phyloP scores from a whole-genome alignment of 2,113 vertebrate species.

The Irena cyanogastra region DNA sequence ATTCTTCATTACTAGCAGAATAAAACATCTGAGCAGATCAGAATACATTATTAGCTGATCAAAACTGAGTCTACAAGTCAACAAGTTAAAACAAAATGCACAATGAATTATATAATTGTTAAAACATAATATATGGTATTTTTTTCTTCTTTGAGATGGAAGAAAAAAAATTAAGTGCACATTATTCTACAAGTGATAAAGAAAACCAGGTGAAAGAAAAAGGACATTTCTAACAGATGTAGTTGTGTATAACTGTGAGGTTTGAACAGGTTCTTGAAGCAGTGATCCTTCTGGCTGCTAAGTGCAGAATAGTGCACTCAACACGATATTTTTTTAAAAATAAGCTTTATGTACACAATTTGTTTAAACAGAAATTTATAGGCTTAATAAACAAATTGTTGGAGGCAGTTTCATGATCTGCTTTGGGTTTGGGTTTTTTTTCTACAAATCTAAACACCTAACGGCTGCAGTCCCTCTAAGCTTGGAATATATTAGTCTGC shows the following conservation, averaged over 20 bases:
- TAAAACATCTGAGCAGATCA: not conserved
- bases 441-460: not conserved
- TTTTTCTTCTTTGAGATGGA: not conserved
- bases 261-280: not conserved
- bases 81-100: not conserved
- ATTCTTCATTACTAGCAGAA: not conserved
- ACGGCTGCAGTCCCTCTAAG: not conserved
- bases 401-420: not conserved
- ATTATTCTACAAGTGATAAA: not conserved
- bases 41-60: not conserved
- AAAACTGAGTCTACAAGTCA: not conserved
- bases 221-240: not conserved
- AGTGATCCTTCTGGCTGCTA: not conserved
- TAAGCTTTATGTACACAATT: not conserved
- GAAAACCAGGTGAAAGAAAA: not conserved
- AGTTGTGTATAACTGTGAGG: not conserved
- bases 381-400: not conserved
- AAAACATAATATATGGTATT: not conserved
- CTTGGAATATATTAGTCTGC: not conserved
- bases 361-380: not conserved
- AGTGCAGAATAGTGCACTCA: not conserved
- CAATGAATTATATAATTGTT: not conserved
- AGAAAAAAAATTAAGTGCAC: not conserved
- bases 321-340: not conserved
- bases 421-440: not conserved